Evolutionary conservation across 2,888 invertebrate species (phyloP), one percentile per base, ranked within the genome.

Genomic region (Phania funesta): DNA sequence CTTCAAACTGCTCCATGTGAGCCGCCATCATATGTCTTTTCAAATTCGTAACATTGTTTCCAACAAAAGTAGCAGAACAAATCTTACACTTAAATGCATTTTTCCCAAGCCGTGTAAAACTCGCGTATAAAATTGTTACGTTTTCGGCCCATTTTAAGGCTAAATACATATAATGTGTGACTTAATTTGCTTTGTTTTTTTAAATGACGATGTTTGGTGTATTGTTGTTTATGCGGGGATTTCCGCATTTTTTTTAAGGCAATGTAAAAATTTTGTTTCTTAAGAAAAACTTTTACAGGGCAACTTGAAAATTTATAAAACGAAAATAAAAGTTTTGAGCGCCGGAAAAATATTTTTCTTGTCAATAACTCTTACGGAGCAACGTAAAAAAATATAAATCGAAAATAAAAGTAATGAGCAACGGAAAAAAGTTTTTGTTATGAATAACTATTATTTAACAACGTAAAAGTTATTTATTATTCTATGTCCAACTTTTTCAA

Each of bases 1-100:
- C 32, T 32, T 58, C 16, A 32, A 29, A 58, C 18, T 29, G 32
- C 58, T 32, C 32, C 13, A 58, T 29, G 16, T 22, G 56, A 16
- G 56, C 56, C 29, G 56, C 29, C 3, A 56, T 29, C 56, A 56
- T 56, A 29, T 56, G 56, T 16, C 56, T 22, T 29, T 56, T 56
- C 16, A 56, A 29, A 26, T 56, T 56, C 24, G 56, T 56, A 6
- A 4, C 29, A 56, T 26, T 56, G 8, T 26, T 8, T 29, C 56
- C 56, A 41, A 41, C 41, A 41, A 41, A 41, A 41, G 24, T 56
- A 26, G 32, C 56, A 26, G 56, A 56, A 26, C 56, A 56, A 16
- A 56, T 29, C 16, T 56, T 26, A 26, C 56, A 56, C 24, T 41
- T 41, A 41, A 41, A 41, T 41, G 3, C 41, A 41, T 41, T 41